phyloP scores from a whole-genome alignment of 2,113 vertebrate genomes.

The Enhydra lutris region DNA sequence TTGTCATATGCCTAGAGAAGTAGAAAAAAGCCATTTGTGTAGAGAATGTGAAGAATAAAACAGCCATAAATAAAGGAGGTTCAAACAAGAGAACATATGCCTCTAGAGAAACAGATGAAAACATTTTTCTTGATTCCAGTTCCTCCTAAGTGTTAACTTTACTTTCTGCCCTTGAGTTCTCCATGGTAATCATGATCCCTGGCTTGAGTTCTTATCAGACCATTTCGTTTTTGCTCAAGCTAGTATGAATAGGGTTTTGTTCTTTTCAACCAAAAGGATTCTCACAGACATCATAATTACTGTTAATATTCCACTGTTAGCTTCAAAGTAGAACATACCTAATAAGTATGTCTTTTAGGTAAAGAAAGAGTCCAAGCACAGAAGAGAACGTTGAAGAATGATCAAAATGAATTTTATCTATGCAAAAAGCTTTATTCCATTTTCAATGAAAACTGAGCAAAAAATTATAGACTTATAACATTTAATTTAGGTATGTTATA shows the following conservation, averaged over 20 bases:
- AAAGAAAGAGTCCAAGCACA: background rate
- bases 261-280: background rate
- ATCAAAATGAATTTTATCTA: conserved; percentile 16
- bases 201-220: background rate
- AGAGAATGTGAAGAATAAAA: background rate
- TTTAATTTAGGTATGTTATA: background rate
- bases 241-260: background rate
- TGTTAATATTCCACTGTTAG: background rate
- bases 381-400: background rate
- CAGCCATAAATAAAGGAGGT: background rate
- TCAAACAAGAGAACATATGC: background rate
- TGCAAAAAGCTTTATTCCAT: background rate
- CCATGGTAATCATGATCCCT: background rate
- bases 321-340: background rate
- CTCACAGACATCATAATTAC: background rate
- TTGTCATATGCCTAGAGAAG: background rate
- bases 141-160: background rate
- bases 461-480: background rate
- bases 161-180: background rate
- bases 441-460: background rate
- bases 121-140: background rate
- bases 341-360: background rate
- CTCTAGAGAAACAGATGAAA: background rate
- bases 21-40: background rate
- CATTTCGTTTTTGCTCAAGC: background rate